A percentile compares a stretch with the other conserved stretches of the same genome.
Conservation (phyloP, 35 echinoderm and acorn worm genomes). For the Acanthaster planci region DNA sequence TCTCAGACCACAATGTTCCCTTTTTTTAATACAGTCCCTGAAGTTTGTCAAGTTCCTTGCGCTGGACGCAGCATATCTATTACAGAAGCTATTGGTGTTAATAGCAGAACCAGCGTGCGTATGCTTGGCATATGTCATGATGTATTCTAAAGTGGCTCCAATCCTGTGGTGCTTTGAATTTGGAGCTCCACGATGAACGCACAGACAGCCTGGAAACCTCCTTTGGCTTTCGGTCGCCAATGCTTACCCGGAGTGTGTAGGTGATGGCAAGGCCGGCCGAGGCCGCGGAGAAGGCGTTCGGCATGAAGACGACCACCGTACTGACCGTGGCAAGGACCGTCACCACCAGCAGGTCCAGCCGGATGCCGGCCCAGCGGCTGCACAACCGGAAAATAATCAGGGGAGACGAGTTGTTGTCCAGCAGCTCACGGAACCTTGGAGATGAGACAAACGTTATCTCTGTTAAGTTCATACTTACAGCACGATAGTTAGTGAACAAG, state of each 20-base stretch:
- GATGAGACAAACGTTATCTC: neutral
- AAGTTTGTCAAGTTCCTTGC: too few species aligned
- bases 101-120: too few species aligned
- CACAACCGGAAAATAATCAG: slow-evolving; percentile 66
- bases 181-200: neutral
- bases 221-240: too few species aligned
- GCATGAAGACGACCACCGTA: slow-evolving; percentile 57
- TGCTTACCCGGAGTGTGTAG: slow-evolving; percentile 79
- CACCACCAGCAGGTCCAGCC: slow-evolving; percentile 71
- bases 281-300: slow-evolving; percentile 56
- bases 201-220: neutral
- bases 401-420: slow-evolving; percentile 83
- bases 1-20: too few species aligned
- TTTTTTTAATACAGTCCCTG: too few species aligned
- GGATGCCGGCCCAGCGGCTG: slow-evolving; percentile 69
- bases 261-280: slow-evolving; percentile 77
- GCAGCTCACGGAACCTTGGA: slow-evolving; percentile 65
- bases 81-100: too few species aligned
- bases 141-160: too few species aligned
- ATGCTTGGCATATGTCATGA: too few species aligned
- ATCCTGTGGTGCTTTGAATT: neutral
- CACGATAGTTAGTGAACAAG: too few species aligned
- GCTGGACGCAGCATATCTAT: too few species aligned
- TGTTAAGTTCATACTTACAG: too few species aligned
- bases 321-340: slow-evolving; percentile 48